Evolutionary conservation across 1,140 invertebrate genomes (phyloP).

Genomic region (Pissodes strobi): DNA sequence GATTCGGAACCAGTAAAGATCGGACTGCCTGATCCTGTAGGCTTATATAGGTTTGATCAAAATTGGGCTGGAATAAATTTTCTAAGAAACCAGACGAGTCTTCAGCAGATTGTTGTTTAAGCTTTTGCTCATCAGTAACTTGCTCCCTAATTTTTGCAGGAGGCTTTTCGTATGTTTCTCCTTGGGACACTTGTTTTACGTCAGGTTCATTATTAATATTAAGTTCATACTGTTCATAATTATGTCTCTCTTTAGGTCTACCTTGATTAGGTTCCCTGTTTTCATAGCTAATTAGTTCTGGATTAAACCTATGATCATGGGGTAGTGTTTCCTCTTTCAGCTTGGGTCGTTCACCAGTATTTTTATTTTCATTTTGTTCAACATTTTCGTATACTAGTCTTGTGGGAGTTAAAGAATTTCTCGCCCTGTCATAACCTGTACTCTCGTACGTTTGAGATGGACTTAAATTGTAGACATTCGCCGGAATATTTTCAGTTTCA

Average conservation of each 20-base stretch:
- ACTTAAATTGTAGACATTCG: slow-evolving; percentile 35
- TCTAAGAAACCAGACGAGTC: background rate
- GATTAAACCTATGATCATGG: slow-evolving; percentile 12
- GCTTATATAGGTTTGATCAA: slow-evolving; percentile 47
- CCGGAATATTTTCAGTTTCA: slow-evolving; percentile 34
- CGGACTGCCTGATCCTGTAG: slow-evolving; percentile 59
- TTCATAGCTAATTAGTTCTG: slow-evolving; percentile 16
- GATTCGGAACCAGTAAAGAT: slow-evolving; percentile 45
- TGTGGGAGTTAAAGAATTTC: background rate
- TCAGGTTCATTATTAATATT: background rate
- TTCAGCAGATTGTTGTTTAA: background rate
- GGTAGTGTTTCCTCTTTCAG: background rate
- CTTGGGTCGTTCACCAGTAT: background rate
- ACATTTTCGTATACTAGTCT: background rate
- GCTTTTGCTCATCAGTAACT: background rate
- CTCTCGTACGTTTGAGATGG: slow-evolving; percentile 7
- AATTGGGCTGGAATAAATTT: slow-evolving; percentile 22
- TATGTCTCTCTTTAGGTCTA: slow-evolving; percentile 1
- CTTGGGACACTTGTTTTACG: background rate
- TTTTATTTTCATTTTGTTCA: background rate
- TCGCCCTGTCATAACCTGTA: background rate
- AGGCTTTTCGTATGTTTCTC: background rate
- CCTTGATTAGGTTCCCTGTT: slow-evolving; percentile 16
- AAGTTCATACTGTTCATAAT: background rate
- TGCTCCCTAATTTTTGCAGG: background rate